Evolutionary conservation across 2,888 invertebrate genomes (phyloP), one percentile per base, ranked within the genome.

Genomic region (Helobdella robusta): DNA sequence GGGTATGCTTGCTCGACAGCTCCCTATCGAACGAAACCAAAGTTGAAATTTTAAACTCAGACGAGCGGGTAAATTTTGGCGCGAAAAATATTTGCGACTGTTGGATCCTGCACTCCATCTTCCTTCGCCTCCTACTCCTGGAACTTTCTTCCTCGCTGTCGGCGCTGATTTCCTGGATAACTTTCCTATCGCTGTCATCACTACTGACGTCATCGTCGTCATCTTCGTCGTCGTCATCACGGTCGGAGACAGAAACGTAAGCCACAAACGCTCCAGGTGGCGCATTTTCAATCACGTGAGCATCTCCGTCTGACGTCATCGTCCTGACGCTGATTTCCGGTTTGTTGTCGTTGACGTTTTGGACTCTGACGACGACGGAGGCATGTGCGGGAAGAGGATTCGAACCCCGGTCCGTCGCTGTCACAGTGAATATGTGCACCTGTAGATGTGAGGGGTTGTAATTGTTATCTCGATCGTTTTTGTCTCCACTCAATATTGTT

Each of bases 231-330:
- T 92, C 92, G 75, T 91, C 89, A 80, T 94, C 93, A 77, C 86
- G 84, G 77, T 94, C 93, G 20, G 87, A 86, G 0, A 94, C 89
- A 0, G 90, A 89, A 4, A 95, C 89, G 4, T 92, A 93, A 0
- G 94, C 93, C 0, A 95, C 93, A 30, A 94, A 87, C 36, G 89
- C 89, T 34, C 90, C 91, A 76, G 89, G 89, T 65, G 84, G 85
- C 0, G 92, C 91, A 78, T 91, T 73, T 72, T 81, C 81, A 8
- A 70, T 68, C n/a, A 79, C 75, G 25, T 72, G 66, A 35, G 77
- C 77, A 23, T 34, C 50, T 23, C 70, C 68, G 35, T 69, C 67
- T 2, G 66, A 28, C 6, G 72, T 71, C 34, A 74, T 66, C 4
- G 73, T 69, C 35, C 70, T 71, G 59, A 75, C 67, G 56, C 68